phyloP scores from a whole-genome alignment of 2,888 invertebrate species.

The Erannis defoliaria region DNA sequence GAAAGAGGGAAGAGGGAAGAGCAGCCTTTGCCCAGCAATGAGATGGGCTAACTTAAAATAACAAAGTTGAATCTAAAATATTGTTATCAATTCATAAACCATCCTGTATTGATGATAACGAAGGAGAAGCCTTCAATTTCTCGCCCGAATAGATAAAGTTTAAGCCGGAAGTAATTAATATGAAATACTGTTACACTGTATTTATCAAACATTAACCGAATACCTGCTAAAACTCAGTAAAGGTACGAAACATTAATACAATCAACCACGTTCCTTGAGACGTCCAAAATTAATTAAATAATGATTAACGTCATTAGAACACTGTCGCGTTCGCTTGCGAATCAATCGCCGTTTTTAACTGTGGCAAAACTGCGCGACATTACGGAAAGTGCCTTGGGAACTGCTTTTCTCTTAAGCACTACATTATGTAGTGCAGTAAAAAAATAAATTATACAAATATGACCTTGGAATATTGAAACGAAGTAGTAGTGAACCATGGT shows the following conservation, averaged over 20 bases:
- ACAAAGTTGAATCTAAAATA: background rate
- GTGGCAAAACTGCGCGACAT: too few species aligned
- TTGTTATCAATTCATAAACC: too few species aligned
- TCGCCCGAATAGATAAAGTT: background rate
- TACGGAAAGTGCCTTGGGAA: too few species aligned
- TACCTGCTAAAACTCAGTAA: conserved; percentile 10
- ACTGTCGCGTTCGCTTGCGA: background rate
- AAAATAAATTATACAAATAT: too few species aligned
- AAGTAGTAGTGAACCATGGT: too few species aligned
- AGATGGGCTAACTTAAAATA: too few species aligned
- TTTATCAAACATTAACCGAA: conserved; percentile 6
- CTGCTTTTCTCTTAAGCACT: too few species aligned
- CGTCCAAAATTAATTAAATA: conserved; percentile 20
- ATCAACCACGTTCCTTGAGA: conserved; percentile 11
- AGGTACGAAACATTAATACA: conserved; percentile 14
- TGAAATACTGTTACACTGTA: background rate
- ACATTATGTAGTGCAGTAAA: too few species aligned
- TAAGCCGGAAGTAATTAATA: conserved; percentile 4
- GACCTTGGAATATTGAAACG: too few species aligned
- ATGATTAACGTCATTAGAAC: conserved; percentile 1
- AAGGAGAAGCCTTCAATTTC: background rate
- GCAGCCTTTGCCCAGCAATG: too few species aligned
- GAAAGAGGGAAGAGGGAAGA: too few species aligned
- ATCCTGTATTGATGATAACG: background rate
- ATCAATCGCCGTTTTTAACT: background rate